A percentile compares a stretch with the other conserved stretches of the same genome.
Evolutionary conservation across 2,888 invertebrate genomes (phyloP).

Genomic region (Cheilosia vulpina): DNA sequence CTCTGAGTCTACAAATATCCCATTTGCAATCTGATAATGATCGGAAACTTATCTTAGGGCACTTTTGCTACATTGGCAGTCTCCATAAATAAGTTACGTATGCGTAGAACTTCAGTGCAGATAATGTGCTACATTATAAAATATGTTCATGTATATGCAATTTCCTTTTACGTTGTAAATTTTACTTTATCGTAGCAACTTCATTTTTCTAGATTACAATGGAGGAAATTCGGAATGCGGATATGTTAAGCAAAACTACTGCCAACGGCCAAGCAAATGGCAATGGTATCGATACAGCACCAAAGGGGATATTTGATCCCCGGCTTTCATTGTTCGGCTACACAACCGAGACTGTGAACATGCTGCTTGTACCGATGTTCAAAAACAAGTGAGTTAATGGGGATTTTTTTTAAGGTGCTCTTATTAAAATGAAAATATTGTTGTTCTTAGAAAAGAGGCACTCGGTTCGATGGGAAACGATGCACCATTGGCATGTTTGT

Average conservation of each 20-base stretch:
- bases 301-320: slow-evolving; percentile 89
- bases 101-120: too few relatives aligned
- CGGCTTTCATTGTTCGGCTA: slow-evolving; percentile 96
- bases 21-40: too few relatives aligned
- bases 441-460: slow-evolving; percentile 93
- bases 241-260: slow-evolving; percentile 80
- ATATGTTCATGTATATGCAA: too few relatives aligned
- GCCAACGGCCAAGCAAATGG: slow-evolving; percentile 81
- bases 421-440: neutral
- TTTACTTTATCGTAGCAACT: neutral
- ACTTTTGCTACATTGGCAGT: too few relatives aligned
- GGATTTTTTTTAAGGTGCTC: neutral
- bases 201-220: slow-evolving; percentile 87
- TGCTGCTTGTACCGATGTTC: slow-evolving; percentile 98
- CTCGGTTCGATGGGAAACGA: slow-evolving; percentile 99
- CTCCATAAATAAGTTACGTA: too few relatives aligned
- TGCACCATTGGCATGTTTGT: slow-evolving; percentile 98
- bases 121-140: too few relatives aligned
- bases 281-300: slow-evolving; percentile 80
- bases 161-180: too few relatives aligned
- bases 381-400: slow-evolving; percentile 90
- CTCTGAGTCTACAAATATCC: too few relatives aligned
- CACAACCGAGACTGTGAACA: slow-evolving; percentile 96
- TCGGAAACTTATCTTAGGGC: too few relatives aligned
- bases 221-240: slow-evolving; percentile 90